Base-by-base conservation (phyloP, 2,113 vertebrate genomes). In the Bubo scandiacus region DNA sequence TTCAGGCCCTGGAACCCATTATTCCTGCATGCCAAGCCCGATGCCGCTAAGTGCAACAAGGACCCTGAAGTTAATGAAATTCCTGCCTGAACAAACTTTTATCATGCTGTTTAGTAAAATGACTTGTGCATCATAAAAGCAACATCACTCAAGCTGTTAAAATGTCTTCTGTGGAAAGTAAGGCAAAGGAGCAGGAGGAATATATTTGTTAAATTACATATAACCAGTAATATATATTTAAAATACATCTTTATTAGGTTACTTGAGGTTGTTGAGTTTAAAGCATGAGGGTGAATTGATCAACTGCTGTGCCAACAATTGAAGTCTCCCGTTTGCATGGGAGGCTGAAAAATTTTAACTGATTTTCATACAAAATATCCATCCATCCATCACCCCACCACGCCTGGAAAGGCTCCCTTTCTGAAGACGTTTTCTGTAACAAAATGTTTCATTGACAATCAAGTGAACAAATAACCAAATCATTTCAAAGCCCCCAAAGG, bases 41-140 rank as follows among this genome's bases (percentile, higher is more conserved):
- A 30, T 34, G 68, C 57, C 1, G 5, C 29, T 23, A 77, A 91
- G 77, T 63, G 15, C 42, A 87, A 59, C 26, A n/a, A 92, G 86
- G 77, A 52, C 49, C 42, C 18, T 7, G 11, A 77, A 77, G 32
- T 66, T 57, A 59, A 95, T 90, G 52, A 90, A 93, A 92, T 96
- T 95, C 86, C 94, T 95, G 92, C 96, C 81, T 36, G 93, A 87
- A 66, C 83, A 86, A 93, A 84, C 94, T 81, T 96, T 92, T 57
- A 61, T 92, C 96, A 52, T 29, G 83, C 94, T 82, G 61, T 65
- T 67, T 6, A 10, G 65, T 62, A 92, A 94, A 81, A 75, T 16
- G 93, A 68, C 84, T 86, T 40, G 90, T 54, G 93, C 88, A 88
- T 43, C 86, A 61, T 91, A 86, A 93, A 77, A 93, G 58, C 51